phyloP scores from a whole-genome alignment of 2,113 vertebrate species.

The Talpa occidentalis region DNA sequence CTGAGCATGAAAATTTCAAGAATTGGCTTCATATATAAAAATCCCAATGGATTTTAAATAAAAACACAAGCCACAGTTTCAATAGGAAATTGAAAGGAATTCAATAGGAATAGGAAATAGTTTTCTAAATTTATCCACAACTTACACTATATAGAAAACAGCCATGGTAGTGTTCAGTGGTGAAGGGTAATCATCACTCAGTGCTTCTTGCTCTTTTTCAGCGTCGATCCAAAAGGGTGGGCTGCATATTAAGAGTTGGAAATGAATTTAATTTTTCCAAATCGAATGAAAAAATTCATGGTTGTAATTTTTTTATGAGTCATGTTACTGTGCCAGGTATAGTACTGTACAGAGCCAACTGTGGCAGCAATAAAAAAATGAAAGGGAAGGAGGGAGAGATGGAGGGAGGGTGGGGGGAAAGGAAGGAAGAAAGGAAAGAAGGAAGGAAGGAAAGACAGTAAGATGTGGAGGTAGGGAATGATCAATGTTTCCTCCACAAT shows the following conservation, averaged over 20 bases:
- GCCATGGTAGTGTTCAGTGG: neutral
- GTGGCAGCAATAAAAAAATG: neutral
- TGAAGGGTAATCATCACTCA: neutral
- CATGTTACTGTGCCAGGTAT: neutral
- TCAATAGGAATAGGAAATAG: neutral
- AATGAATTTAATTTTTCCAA: neutral
- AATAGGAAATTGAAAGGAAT: neutral
- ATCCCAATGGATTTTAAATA: neutral
- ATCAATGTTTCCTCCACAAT: neutral
- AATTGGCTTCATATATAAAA: neutral
- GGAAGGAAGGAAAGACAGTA: neutral
- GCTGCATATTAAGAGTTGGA: neutral
- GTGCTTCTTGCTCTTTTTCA: neutral
- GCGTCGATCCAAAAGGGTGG: neutral
- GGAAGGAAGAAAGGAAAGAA: neutral
- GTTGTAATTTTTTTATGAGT: neutral
- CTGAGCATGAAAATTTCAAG: neutral
- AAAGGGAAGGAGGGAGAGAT: neutral
- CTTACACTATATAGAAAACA: neutral
- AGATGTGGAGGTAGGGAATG: neutral
- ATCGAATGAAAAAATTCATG: neutral
- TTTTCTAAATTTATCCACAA: neutral
- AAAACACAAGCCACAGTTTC: slow-evolving; percentile 7
- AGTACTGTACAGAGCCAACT: neutral
- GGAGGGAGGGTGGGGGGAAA: neutral